Evolutionary conservation across 2,888 invertebrate genomes (phyloP).

Genomic region (Macrosiphum euphorbiae): DNA sequence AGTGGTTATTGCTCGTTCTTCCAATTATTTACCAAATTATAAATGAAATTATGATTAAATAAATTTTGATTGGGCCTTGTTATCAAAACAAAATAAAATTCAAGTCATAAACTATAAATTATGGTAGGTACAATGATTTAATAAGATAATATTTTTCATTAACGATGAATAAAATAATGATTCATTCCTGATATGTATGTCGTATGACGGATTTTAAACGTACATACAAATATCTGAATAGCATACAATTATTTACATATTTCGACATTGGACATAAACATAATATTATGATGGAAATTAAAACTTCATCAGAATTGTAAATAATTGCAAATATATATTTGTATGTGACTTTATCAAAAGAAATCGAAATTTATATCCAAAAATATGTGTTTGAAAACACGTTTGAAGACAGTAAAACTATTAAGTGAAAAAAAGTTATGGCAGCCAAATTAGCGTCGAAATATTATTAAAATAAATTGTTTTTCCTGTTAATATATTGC

Average conservation of each 20-base stretch:
- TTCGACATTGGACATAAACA: neutral
- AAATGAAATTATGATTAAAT: neutral
- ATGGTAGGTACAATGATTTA: neutral
- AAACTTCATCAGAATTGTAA: neutral
- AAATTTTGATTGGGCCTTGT: neutral
- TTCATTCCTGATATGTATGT: neutral
- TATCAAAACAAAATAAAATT: neutral
- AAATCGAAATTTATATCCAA: too few relatives aligned
- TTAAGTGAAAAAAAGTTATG: too few relatives aligned
- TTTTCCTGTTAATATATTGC: too few relatives aligned
- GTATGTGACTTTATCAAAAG: neutral
- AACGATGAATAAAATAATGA: neutral
- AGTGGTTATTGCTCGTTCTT: neutral
- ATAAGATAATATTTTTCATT: neutral
- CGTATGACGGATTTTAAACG: neutral
- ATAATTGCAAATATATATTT: neutral
- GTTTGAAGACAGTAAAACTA: too few relatives aligned
- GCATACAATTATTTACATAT: neutral
- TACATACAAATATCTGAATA: neutral
- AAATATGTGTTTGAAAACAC: too few relatives aligned
- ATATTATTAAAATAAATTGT: too few relatives aligned
- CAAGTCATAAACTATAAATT: neutral
- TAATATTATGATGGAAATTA: neutral
- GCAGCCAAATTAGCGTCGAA: too few relatives aligned
- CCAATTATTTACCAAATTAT: neutral